phyloP scores from a whole-genome alignment of 1,140 invertebrate genomes.

The Tetraneura akinire region DNA sequence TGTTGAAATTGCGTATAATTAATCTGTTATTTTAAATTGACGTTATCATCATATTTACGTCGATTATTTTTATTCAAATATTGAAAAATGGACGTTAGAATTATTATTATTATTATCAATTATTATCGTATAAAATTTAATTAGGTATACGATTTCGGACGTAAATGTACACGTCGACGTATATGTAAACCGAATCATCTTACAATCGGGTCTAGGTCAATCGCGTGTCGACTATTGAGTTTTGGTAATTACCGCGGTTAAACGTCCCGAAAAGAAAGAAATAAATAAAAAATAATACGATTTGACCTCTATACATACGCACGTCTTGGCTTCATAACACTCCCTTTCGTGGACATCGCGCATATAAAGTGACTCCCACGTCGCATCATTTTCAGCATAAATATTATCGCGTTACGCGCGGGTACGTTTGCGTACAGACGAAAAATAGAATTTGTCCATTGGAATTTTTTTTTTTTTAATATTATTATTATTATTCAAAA shows the following conservation, averaged over 20 bases:
- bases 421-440: background rate
- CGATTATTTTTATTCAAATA: too few relatives aligned
- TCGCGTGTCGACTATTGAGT: background rate
- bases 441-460: slow-evolving; percentile 25
- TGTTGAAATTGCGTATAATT: too few relatives aligned
- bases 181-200: too few relatives aligned
- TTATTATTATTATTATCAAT: too few relatives aligned
- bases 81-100: too few relatives aligned
- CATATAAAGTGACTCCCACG: background rate
- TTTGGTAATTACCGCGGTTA: background rate
- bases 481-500: too few relatives aligned
- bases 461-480: background rate
- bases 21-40: too few relatives aligned
- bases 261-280: background rate
- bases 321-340: slow-evolving; percentile 23
- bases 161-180: too few relatives aligned
- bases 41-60: too few relatives aligned
- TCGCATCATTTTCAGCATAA: background rate
- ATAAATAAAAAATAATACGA: background rate
- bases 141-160: too few relatives aligned
- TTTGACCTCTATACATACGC: background rate
- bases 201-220: background rate
- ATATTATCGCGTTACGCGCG: slow-evolving; percentile 26
- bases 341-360: background rate
- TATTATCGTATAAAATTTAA: too few relatives aligned